These are phyloP conservation scores for Pelodytes ibericus DNA, from an alignment of 2,797 vertebrate genomes.

Conservation along the genomic window DNA sequence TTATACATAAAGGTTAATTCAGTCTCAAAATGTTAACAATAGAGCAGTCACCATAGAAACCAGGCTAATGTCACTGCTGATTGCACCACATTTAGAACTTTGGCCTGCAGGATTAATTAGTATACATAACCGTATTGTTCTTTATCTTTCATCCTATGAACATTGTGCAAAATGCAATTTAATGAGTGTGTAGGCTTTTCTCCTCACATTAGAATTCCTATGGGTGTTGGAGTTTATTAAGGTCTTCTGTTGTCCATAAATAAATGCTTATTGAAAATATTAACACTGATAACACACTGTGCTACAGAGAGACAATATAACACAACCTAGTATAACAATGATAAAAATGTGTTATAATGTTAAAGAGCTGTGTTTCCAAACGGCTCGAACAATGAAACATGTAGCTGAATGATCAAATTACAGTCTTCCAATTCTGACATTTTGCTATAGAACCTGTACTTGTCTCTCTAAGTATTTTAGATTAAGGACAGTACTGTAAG, in stretches of 20 bases:
- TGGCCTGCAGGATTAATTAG: too few relatives aligned
- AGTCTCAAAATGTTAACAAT: too few relatives aligned
- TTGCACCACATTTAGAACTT: too few relatives aligned
- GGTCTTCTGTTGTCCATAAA: not conserved
- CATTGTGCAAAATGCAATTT: not conserved
- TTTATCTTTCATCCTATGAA: not conserved
- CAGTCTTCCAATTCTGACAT: not conserved
- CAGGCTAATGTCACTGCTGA: too few relatives aligned
- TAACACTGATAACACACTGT: not conserved
- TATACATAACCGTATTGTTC: too few relatives aligned
- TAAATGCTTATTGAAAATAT: not conserved
- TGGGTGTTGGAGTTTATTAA: not conserved
- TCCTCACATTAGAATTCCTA: not conserved
- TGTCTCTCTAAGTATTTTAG: constrained; percentile 23
- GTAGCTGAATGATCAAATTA: not conserved
- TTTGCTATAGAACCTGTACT: constrained; percentile 35
- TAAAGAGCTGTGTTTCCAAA: too few relatives aligned
- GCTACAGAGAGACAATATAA: not conserved
- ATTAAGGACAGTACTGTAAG: constrained; percentile 1
- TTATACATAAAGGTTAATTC: too few relatives aligned
- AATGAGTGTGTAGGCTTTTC: not conserved
- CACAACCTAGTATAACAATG: not conserved
- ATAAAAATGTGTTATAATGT: too few relatives aligned
- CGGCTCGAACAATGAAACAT: not conserved
- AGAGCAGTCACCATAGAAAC: too few relatives aligned